Base-by-base conservation (phyloP, 2,113 vertebrate species). In the Sprattus sprattus region DNA sequence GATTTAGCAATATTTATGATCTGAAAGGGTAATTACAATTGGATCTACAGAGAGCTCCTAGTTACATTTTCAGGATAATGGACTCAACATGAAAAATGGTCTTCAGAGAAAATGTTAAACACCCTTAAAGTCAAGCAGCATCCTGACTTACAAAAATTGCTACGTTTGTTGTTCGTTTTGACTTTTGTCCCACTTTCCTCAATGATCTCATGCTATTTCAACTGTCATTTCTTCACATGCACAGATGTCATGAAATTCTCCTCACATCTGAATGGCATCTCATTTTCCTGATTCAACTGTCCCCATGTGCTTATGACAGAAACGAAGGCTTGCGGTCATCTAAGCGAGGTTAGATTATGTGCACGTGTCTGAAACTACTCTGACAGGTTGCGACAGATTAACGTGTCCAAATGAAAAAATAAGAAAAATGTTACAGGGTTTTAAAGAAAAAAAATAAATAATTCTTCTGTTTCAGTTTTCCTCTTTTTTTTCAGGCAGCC, bases 401-500 rank as follows among this genome's bases (percentile, higher is more conserved):
- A 54, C 16, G 45, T 44, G 71, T 78, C 71, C 71, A 78, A 78
- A 78, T 78, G 71, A 22, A 78, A 32, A 39, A 49, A 82, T 78
- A 71, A 78, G 71, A 78, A 78, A 78, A 32, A 78, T 78, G 71
- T 11, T 39, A 78, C 25, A 78, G 28, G 28, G 28, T 39, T 39
- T 39, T 16, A 0, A 1, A 57, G 18, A 71, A 28, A 71, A 75
- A 75, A 28, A 11, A 28, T 39, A 28, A 32, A 67, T 28, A 64
- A 64, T 60, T n/a, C 57, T 25, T n/a, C 64, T 32, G 64, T 81
- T 84, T 49, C 7, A 39, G 49, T 84, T 7, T 25, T 83, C 57
- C 67, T 82, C 84, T 87, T 90, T 85, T 85, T 89, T 85, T 85
- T 89, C 87, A 81, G 87, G 16, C 28, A 28, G 32, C 32, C 54